A percentile compares a stretch with the other conserved stretches of the same genome.
Conservation (phyloP, 2,888 invertebrate genomes). For the Saturnia pavonia region DNA sequence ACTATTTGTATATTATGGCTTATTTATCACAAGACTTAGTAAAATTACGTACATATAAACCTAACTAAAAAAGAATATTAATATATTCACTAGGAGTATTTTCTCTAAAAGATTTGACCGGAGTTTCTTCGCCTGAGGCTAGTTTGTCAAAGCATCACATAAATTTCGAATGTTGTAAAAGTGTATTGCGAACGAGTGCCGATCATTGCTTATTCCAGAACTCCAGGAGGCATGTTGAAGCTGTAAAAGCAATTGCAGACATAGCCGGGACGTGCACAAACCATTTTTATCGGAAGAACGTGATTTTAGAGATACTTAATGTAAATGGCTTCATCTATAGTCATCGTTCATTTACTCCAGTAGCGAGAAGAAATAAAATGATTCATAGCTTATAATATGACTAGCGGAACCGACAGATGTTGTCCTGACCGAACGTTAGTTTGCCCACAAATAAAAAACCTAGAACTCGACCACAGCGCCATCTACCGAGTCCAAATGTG, state of each 20-base stretch:
- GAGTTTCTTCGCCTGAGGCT: not conserved
- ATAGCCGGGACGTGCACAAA: conserved; percentile 29
- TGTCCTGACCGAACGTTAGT: no score
- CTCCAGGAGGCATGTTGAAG: not conserved
- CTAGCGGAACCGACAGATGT: no score
- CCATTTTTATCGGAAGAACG: conserved; percentile 41
- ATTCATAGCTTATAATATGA: no score
- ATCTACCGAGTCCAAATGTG: no score
- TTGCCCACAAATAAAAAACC: no score
- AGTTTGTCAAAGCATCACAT: not conserved
- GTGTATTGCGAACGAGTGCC: not conserved
- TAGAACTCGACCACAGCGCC: no score
- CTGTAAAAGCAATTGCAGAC: conserved; percentile 14
- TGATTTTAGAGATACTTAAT: conserved; percentile 35
- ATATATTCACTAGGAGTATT: no score
- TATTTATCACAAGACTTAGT: no score
- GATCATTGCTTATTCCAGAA: not conserved
- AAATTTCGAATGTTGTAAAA: not conserved
- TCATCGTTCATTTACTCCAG: not conserved
- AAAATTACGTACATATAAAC: no score
- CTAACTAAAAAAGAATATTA: no score
- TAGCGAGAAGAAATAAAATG: not conserved
- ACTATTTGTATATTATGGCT: no score
- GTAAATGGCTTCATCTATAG: conserved; percentile 26
- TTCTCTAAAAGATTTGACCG: not conserved